Evolutionary conservation across 2,888 invertebrate species (phyloP).

Genomic region (Notodonta ziczac): DNA sequence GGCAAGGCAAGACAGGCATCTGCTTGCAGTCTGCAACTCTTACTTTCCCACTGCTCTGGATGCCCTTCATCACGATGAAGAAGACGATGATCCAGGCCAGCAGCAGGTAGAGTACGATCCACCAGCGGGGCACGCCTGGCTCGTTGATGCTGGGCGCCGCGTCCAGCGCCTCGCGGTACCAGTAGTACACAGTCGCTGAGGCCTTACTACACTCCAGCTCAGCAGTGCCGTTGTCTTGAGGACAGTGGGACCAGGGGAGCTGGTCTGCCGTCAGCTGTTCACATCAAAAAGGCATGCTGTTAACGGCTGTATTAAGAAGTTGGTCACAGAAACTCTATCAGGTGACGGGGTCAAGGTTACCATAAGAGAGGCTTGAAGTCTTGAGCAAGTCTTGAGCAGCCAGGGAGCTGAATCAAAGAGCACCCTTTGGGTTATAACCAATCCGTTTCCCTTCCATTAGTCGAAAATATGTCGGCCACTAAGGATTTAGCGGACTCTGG

Average conservation of each 20-base stretch:
- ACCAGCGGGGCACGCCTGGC: constrained; percentile 94
- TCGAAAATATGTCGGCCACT: too few relatives aligned
- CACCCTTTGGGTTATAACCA: too few relatives aligned
- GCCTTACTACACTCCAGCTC: constrained; percentile 92
- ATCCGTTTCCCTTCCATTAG: too few relatives aligned
- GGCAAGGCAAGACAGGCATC: too few relatives aligned
- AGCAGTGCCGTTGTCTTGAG: constrained; percentile 87
- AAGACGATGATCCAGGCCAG: constrained; percentile 96
- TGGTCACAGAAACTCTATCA: too few relatives aligned
- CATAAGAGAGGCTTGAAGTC: too few relatives aligned
- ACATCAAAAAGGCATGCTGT: background rate
- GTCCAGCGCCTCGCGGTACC: constrained; percentile 96
- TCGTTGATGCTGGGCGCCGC: constrained; percentile 94
- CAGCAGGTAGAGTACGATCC: constrained; percentile 94
- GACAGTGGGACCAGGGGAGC: constrained; percentile 94
- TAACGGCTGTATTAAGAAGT: too few relatives aligned
- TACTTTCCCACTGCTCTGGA: constrained; percentile 98
- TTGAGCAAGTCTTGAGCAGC: too few relatives aligned
- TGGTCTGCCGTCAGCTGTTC: constrained; percentile 86
- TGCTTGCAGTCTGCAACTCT: constrained; percentile 9
- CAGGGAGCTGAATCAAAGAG: too few relatives aligned
- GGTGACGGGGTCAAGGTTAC: too few relatives aligned
- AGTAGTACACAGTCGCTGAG: constrained; percentile 95
- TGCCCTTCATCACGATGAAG: constrained; percentile 98
- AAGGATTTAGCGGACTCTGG: too few relatives aligned